A percentile compares a stretch with the other conserved stretches of the same genome.
These are phyloP conservation scores for Cyrtodaria siliqua DNA, from an alignment of 2,888 invertebrate species.

Conservation along the genomic window DNA sequence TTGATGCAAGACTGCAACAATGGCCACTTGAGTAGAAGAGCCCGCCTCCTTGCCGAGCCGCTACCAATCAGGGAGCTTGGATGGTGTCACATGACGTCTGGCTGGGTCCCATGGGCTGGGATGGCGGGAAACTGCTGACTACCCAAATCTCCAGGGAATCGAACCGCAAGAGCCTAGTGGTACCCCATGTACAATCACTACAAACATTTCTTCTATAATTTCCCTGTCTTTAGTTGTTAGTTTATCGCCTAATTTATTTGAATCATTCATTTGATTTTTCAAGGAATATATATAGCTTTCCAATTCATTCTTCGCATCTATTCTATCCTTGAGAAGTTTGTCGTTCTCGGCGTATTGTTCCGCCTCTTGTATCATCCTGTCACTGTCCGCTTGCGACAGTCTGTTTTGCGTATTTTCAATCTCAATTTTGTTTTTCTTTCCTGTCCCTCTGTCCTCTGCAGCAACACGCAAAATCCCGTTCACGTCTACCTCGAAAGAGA, in stretches of 20 bases:
- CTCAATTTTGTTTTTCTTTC: slow-evolving; percentile 99
- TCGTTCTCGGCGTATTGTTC: slow-evolving; percentile 99
- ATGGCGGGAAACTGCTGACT: too few relatives aligned
- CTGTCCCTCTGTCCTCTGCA: slow-evolving; percentile 99
- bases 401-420: slow-evolving; percentile 99
- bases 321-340: slow-evolving; percentile 93
- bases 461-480: slow-evolving; percentile 89
- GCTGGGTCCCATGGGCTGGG: too few relatives aligned
- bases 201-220: slow-evolving; percentile 97
- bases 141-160: too few relatives aligned
- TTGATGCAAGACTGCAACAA: too few relatives aligned
- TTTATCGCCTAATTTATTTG: slow-evolving; percentile 98
- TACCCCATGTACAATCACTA: too few relatives aligned
- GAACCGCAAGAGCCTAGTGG: too few relatives aligned
- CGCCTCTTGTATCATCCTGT: slow-evolving; percentile 99
- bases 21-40: too few relatives aligned
- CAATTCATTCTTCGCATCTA: slow-evolving; percentile 98
- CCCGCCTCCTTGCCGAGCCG: too few relatives aligned
- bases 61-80: too few relatives aligned
- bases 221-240: slow-evolving; percentile 95
- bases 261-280: slow-evolving; percentile 98
- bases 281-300: slow-evolving; percentile 98
- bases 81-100: too few relatives aligned
- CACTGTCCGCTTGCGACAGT: slow-evolving; percentile 98
- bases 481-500: slow-evolving; percentile 88